Evolutionary conservation across 2,113 vertebrate genomes (phyloP).

Genomic region (Macrotis lagotis): DNA sequence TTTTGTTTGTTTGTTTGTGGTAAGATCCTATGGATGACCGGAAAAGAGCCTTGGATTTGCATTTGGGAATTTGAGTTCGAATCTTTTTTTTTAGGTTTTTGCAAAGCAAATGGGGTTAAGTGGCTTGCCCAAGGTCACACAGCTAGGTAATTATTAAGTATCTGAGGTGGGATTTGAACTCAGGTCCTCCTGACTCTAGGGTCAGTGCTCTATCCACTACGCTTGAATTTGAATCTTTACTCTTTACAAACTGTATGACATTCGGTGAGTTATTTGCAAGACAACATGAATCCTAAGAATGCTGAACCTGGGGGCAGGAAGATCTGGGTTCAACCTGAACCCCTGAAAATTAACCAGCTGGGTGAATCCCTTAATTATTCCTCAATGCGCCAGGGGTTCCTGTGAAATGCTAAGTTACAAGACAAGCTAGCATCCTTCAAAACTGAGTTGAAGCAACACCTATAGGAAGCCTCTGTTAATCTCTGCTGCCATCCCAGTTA

Average conservation of each 20-base stretch:
- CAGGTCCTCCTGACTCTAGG: too few relatives aligned
- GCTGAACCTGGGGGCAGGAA: neutral
- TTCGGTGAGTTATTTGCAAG: neutral
- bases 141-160: too few relatives aligned
- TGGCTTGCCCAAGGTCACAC: too few relatives aligned
- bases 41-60: neutral
- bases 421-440: neutral
- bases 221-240: too few relatives aligned
- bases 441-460: neutral
- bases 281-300: neutral
- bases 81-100: too few relatives aligned
- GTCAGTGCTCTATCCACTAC: too few relatives aligned
- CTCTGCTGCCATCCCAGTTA: too few relatives aligned
- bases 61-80: neutral
- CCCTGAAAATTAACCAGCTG: neutral
- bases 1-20: neutral
- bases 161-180: too few relatives aligned
- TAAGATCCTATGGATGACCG: neutral
- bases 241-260: neutral
- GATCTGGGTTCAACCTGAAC: too few relatives aligned
- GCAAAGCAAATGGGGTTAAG: too few relatives aligned
- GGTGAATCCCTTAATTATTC: neutral
- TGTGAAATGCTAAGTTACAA: neutral
- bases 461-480: neutral
- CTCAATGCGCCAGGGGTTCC: too few relatives aligned